A percentile compares a stretch with the other conserved stretches of the same genome.
phyloP scores from a whole-genome alignment of 2,113 vertebrate species.

The Melanotaenia duboulayi region DNA sequence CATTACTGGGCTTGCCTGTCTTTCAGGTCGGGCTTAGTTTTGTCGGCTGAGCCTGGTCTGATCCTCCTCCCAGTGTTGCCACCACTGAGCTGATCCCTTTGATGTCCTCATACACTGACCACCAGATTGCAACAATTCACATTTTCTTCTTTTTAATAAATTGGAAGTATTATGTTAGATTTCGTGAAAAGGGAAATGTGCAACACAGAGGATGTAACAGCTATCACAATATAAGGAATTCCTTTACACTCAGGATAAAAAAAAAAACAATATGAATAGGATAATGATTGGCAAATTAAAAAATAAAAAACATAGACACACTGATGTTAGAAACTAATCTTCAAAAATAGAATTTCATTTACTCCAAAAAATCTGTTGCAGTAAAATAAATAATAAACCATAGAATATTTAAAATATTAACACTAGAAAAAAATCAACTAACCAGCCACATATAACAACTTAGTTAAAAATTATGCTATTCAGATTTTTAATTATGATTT shows the following conservation, averaged over 20 bases:
- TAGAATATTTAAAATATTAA: background rate
- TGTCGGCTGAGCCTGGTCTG: conserved; percentile 67
- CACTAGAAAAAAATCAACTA: too few relatives aligned
- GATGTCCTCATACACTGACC: conserved; percentile 74
- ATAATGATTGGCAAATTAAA: background rate
- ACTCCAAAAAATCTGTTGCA: background rate
- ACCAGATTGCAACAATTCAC: conserved; percentile 54
- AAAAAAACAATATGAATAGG: background rate
- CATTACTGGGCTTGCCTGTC: conserved; percentile 72
- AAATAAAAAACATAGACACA: too few relatives aligned
- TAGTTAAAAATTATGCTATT: too few relatives aligned
- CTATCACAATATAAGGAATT: conserved; percentile 3
- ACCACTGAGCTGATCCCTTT: conserved; percentile 63
- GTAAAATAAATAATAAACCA: background rate
- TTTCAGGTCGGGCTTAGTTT: conserved; percentile 76
- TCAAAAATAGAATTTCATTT: background rate
- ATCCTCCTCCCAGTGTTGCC: conserved; percentile 67
- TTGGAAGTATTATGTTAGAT: background rate
- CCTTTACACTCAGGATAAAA: background rate
- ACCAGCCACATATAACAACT: too few relatives aligned
- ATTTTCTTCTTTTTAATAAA: conserved; percentile 15
- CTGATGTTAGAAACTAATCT: background rate
- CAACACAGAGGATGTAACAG: background rate
- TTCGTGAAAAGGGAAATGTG: background rate
- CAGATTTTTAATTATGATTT: too few relatives aligned